Conservation (phyloP, 2,888 invertebrate species). For the Abrostola tripartita region DNA sequence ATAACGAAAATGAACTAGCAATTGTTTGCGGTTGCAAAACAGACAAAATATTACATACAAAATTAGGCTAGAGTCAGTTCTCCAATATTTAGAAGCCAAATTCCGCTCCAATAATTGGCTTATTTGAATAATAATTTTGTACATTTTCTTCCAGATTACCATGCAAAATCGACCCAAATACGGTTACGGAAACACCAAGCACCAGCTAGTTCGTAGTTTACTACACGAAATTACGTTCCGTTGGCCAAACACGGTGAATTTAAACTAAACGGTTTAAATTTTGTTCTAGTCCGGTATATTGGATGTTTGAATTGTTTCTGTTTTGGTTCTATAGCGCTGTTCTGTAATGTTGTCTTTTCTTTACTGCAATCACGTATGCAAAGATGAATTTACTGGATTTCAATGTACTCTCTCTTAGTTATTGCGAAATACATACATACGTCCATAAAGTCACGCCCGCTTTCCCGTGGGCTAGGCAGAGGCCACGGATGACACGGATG, state of each 20-base stretch:
- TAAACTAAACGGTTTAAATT: slow-evolving; percentile 57
- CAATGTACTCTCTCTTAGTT: not conserved
- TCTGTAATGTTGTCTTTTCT: not conserved
- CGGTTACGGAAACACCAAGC: slow-evolving; percentile 9
- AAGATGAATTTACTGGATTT: not conserved
- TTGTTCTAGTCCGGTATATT: slow-evolving; percentile 31
- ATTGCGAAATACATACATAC: not conserved
- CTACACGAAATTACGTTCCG: slow-evolving; percentile 52
- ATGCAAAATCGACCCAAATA: slow-evolving; percentile 13
- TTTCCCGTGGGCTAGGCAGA: too few relatives aligned
- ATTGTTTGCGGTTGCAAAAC: too few relatives aligned
- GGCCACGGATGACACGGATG: too few relatives aligned
- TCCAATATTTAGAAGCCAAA: too few relatives aligned
- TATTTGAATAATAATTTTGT: not conserved
- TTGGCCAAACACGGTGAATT: slow-evolving; percentile 49
- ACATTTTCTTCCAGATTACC: slow-evolving; percentile 5
- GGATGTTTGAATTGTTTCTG: slow-evolving; percentile 12
- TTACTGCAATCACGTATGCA: not conserved
- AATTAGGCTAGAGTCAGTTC: too few relatives aligned
- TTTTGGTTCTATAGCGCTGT: not conserved
- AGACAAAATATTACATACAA: too few relatives aligned
- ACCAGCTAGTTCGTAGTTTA: slow-evolving; percentile 38
- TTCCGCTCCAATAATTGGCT: not conserved
- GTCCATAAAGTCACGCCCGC: too few relatives aligned
- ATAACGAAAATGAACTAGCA: too few relatives aligned